Percentiles rank a stretch among this genome's conserved stretches.
phyloP scores from a whole-genome alignment of 2,888 invertebrate genomes.

The Sinelater perroti region DNA sequence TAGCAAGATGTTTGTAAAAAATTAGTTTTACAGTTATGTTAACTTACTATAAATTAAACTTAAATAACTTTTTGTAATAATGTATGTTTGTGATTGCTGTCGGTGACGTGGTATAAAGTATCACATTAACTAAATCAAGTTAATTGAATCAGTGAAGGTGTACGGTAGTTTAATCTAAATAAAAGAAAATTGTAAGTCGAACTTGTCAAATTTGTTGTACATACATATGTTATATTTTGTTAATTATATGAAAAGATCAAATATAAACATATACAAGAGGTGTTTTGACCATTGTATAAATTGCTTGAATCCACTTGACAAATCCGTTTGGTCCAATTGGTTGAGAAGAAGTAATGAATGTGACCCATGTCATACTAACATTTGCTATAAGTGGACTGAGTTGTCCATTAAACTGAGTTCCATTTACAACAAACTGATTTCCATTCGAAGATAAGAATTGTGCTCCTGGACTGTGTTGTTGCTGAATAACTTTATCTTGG shows the following conservation, averaged over 20 bases:
- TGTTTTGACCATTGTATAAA: constrained; percentile 78
- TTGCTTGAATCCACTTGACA: constrained; percentile 66
- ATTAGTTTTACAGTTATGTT: too few species aligned
- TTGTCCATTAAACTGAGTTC: constrained; percentile 77
- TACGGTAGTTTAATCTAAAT: too few species aligned
- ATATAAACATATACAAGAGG: constrained; percentile 75
- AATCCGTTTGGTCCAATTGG: constrained; percentile 59
- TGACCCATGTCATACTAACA: constrained; percentile 74
- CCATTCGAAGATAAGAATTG: constrained; percentile 79
- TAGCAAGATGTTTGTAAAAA: too few species aligned
- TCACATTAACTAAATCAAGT: too few species aligned
- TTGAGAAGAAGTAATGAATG: constrained; percentile 67
- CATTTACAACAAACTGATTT: constrained; percentile 79
- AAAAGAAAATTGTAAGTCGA: too few species aligned
- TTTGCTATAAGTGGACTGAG: constrained; percentile 81
- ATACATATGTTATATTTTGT: constrained; percentile 76
- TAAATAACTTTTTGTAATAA: too few species aligned
- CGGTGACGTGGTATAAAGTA: too few species aligned
- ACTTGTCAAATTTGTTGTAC: too few species aligned
- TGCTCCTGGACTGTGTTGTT: constrained; percentile 72
- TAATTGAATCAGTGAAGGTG: too few species aligned
- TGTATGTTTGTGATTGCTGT: too few species aligned
- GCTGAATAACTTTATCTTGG: constrained; percentile 75
- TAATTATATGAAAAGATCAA: constrained; percentile 66
- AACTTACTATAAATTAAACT: too few species aligned